Base-by-base conservation (phyloP, 2,888 invertebrate genomes). In the Stomorhina lunata region DNA sequence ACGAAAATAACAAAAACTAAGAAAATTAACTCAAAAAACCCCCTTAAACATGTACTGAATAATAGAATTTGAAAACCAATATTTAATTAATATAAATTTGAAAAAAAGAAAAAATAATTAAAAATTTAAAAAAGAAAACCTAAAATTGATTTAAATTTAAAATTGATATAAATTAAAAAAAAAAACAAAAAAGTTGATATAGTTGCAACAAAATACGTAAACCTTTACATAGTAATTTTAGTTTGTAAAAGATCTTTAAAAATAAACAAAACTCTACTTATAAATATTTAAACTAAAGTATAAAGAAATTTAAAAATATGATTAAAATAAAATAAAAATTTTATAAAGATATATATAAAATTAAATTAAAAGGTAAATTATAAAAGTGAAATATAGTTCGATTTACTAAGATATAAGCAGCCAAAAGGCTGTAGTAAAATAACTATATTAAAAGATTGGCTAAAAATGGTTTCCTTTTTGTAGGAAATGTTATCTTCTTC, bases 211-310 rank as follows among this genome's bases (percentile, higher is more conserved):
- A 88, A 89, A 89, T 89, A 89, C 89, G 89, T 89, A 89, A 89
- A 85, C 53, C 83, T 90, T 89, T 88, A 88, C 87, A 88, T 88
- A 89, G 89, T 89, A 89, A 89, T 87, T 89, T 73, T 90, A 89
- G 86, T 85, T 43, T 57, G 50, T 73, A 81, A 83, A 75, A 76
- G 75, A 76, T 76, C 68, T 80, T 80, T 48, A 79, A 83, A 65
- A 37, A 72, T 43, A 48, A 48, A n/a, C n/a, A n/a, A n/a, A 68
- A 40, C 78, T 65, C 75, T 77, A n/a, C n/a, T n/a, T n/a, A 84
- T 84, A 84, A 71, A 71, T 66, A 80, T 76, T 61, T 63, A 71
- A 80, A 57, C 3, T 32, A 75, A 34, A 34, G 72, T 10, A n/a
- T 83, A 73, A 83, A 66, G 59, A 76, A 40, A 73, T 66, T 50